phyloP scores from a whole-genome alignment of 2,888 invertebrate species.

The Rhagonycha lutea region DNA sequence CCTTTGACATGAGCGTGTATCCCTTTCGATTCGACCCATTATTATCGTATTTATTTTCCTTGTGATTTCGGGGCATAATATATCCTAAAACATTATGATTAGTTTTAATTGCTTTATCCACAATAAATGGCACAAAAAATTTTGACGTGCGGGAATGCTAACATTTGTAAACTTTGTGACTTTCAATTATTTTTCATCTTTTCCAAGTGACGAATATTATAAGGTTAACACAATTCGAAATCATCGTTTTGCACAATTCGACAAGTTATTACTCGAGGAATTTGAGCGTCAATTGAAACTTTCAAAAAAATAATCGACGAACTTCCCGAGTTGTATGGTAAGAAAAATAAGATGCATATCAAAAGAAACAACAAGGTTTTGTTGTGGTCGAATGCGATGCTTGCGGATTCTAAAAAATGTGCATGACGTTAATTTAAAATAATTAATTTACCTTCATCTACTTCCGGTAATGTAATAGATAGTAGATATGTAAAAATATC shows the following conservation, averaged over 20 bases:
- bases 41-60: constrained; percentile 84
- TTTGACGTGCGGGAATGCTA: constrained; percentile 26
- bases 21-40: constrained; percentile 74
- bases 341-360: not conserved
- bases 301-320: not conserved
- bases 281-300: not conserved
- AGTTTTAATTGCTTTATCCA: not conserved
- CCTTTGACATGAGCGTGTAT: constrained; percentile 90
- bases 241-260: not conserved
- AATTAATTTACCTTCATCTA: constrained; percentile 52
- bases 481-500: constrained; percentile 49
- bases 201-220: not conserved
- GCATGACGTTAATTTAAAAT: not conserved
- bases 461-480: constrained; percentile 48
- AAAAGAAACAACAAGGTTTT: not conserved
- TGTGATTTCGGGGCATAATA: constrained; percentile 64
- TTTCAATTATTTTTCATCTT: not conserved
- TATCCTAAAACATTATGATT: constrained; percentile 47
- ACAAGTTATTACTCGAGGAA: not conserved
- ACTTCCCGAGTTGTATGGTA: not conserved
- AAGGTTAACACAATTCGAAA: not conserved
- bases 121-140: constrained; percentile 26
- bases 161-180: not conserved
- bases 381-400: not conserved
- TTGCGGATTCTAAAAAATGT: not conserved